Evolutionary conservation across 2,797 vertebrate species (phyloP), one percentile per base, ranked within the genome.

Genomic region (Fundulus diaphanus): DNA sequence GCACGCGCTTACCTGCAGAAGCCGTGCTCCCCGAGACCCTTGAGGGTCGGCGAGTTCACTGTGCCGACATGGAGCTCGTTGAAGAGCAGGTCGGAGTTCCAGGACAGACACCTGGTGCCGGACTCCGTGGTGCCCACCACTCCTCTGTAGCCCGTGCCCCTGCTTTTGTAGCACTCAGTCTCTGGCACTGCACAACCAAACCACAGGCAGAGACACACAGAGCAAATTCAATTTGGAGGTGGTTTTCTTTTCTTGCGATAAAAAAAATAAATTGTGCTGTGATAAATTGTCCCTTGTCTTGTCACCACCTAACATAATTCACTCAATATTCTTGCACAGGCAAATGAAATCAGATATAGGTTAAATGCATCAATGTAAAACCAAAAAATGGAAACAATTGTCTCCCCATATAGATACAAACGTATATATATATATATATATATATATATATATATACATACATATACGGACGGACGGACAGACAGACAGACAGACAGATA

Each of bases 11-110:
- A 98, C 98, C 97, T 97, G 96, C 98, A 99, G 92, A 92, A 98
- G 37, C 96, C 76, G 3, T 98, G 97, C 0, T 96, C 94, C n/a
- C 97, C 97, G 44, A 99, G 85, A 63, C 97, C 97, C 12, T 92
- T 93, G 69, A 91, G 87, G 8, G 93, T 24, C 0, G 95, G 93
- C 0, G 92, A 77, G 0, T 29, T 87, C 82, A 96, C 84, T 0
- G 85, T 95, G 84, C 95, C 90, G 2, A 96, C 87, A 0, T 96
- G 95, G 56, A 98, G 89, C 89, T 98, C 97, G 42, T 96, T 70
- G 61, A 95, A 93, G 59, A 99, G 93, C 86, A 98, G 91, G 78
- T 97, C 96, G 0, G 97, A 99, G 90, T 96, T 93, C 97, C 98
- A 99, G 1, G 94, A 90, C 86, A 98, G 87, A 86, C 98, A 99